Evolutionary conservation across 37 sponge, comb jelly and placozoan genomes (phyloP).

Genomic region (Spongia lamella): DNA sequence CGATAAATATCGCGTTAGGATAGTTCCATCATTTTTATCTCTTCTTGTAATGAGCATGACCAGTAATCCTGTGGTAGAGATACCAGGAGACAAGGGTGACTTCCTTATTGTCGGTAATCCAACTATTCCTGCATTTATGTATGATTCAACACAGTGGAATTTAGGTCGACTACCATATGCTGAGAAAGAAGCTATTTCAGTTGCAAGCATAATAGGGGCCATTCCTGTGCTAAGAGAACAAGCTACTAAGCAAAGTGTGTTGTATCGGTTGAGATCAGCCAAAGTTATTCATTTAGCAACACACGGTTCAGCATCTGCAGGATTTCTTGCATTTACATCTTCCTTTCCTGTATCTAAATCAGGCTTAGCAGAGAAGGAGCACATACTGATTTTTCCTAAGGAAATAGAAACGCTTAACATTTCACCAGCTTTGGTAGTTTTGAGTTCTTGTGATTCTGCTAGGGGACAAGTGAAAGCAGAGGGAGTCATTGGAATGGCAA

Average conservation of each 20-base stretch:
- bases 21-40: slow-evolving; percentile 56
- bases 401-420: slow-evolving; percentile 66
- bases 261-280: slow-evolving; percentile 48
- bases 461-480: slow-evolving; percentile 55
- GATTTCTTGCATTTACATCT: slow-evolving; percentile 62
- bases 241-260: slow-evolving; percentile 61
- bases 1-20: slow-evolving; percentile 42
- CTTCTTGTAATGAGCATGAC: slow-evolving; percentile 49
- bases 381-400: slow-evolving; percentile 45
- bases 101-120: slow-evolving; percentile 72
- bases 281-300: slow-evolving; percentile 76
- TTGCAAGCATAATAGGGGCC: slow-evolving; percentile 47
- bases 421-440: slow-evolving; percentile 61
- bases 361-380: slow-evolving; percentile 10
- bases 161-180: slow-evolving; percentile 73
- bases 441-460: slow-evolving; percentile 66
- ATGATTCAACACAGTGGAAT: slow-evolving; percentile 35
- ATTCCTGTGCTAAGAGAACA: slow-evolving; percentile 58
- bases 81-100: slow-evolving; percentile 11
- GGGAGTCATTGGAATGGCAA: slow-evolving; percentile 70
- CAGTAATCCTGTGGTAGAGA: slow-evolving; percentile 1
- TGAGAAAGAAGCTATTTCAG: slow-evolving; percentile 60
- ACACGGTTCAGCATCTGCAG: slow-evolving; percentile 55
- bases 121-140: slow-evolving; percentile 53
- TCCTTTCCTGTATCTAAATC: background rate